A percentile compares a stretch with the other conserved stretches of the same genome.
Evolutionary conservation across 1,140 invertebrate genomes (phyloP).

Genomic region (Euura lappo): DNA sequence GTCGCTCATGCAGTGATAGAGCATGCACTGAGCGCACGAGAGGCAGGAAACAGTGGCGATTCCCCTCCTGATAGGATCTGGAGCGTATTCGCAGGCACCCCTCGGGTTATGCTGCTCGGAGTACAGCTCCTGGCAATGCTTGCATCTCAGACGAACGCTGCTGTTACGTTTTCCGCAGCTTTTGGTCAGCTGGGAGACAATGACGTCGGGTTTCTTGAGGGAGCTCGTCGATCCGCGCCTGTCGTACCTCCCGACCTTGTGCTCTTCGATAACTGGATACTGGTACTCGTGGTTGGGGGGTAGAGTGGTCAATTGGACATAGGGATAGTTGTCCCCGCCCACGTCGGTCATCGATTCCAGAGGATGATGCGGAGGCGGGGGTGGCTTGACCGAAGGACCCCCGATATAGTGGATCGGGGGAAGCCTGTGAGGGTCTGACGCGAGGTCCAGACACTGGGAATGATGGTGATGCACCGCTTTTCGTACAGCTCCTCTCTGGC

Average conservation of each 20-base stretch:
- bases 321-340: slow-evolving; percentile 75
- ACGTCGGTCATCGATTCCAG: slow-evolving; percentile 42
- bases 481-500: slow-evolving; percentile 52
- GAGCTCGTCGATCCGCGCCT: slow-evolving; percentile 65
- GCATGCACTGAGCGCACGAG: slow-evolving; percentile 83
- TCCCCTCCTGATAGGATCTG: slow-evolving; percentile 80
- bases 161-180: slow-evolving; percentile 44
- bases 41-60: slow-evolving; percentile 87
- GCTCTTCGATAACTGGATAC: slow-evolving; percentile 77
- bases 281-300: slow-evolving; percentile 75
- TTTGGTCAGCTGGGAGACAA: slow-evolving; percentile 58
- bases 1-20: slow-evolving; percentile 93
- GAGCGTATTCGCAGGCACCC: slow-evolving; percentile 88
- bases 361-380: slow-evolving; percentile 44
- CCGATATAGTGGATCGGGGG: slow-evolving; percentile 43
- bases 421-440: slow-evolving; percentile 46
- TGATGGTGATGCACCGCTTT: slow-evolving; percentile 42
- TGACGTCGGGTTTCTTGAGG: slow-evolving; percentile 66
- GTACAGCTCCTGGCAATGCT: slow-evolving; percentile 77
- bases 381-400: slow-evolving; percentile 38
- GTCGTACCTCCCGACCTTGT: slow-evolving; percentile 55
- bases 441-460: slow-evolving; percentile 46
- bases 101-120: slow-evolving; percentile 79
- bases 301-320: slow-evolving; percentile 83
- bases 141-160: slow-evolving; percentile 54